Evolutionary conservation across 2,113 vertebrate genomes (phyloP).

Genomic region (Tringa solitaria): DNA sequence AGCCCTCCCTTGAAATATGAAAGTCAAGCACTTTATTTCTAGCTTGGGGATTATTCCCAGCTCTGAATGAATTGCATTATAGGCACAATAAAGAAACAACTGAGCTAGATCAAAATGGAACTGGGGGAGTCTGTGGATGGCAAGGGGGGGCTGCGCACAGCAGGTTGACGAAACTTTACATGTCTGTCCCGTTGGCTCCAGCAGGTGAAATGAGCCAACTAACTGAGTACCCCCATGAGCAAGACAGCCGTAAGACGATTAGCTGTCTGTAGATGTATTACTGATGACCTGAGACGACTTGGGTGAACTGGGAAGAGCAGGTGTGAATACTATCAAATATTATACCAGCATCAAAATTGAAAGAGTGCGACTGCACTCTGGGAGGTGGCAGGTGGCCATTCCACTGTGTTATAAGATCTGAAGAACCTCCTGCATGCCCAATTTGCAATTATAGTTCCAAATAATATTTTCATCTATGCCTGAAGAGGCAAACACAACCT

Average conservation of each 20-base stretch:
- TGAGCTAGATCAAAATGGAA: not conserved
- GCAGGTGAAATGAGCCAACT: not conserved
- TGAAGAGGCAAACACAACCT: not conserved
- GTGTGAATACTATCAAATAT: not conserved
- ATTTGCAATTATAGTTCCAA: not conserved
- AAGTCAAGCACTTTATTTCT: conserved; percentile 34
- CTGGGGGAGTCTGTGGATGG: not conserved
- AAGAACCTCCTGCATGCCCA: not conserved
- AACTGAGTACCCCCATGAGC: not conserved
- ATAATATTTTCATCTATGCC: not conserved
- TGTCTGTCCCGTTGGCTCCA: not conserved
- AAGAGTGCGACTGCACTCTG: not conserved
- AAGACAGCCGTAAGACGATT: not conserved
- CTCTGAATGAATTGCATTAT: not conserved
- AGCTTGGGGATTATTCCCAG: conserved; percentile 20
- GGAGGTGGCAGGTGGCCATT: not conserved
- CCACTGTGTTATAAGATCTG: not conserved
- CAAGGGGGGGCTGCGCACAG: not conserved
- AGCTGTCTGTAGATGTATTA: not conserved
- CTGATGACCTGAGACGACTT: not conserved
- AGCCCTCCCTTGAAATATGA: conserved; percentile 17
- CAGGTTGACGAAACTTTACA: not conserved
- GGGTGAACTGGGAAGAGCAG: not conserved
- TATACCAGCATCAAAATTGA: not conserved
- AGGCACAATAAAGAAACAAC: conserved; percentile 24